Evolutionary conservation across 1,140 invertebrate genomes (phyloP).

Genomic region (Cydia fagiglandana): DNA sequence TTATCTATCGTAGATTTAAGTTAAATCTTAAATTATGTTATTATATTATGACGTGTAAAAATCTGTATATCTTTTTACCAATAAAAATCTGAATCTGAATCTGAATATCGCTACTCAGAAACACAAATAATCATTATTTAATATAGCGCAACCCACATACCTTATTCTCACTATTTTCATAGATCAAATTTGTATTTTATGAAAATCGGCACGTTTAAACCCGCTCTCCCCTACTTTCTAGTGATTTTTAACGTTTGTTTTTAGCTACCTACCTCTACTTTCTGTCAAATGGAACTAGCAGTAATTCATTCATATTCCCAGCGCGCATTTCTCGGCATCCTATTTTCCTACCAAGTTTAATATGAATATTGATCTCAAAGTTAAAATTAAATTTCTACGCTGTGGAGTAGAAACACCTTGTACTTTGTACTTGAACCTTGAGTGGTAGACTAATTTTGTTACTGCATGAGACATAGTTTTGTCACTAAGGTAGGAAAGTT

Average conservation of each 20-base stretch:
- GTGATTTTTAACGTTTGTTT: background rate
- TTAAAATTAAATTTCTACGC: constrained; percentile 31
- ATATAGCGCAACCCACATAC: too few species aligned
- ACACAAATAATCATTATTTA: too few species aligned
- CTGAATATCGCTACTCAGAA: too few species aligned
- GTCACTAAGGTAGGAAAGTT: background rate
- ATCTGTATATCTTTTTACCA: too few species aligned
- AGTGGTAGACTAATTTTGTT: constrained; percentile 16
- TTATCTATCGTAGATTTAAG: too few species aligned
- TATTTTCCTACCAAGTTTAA: constrained; percentile 18
- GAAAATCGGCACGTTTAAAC: too few species aligned
- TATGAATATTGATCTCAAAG: constrained; percentile 27
- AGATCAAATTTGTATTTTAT: too few species aligned
- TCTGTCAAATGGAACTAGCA: constrained; percentile 3
- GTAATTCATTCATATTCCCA: constrained; percentile 15
- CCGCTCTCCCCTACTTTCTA: too few species aligned
- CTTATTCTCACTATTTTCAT: too few species aligned
- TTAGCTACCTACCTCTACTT: background rate
- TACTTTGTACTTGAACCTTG: constrained; percentile 12
- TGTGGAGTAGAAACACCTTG: constrained; percentile 26
- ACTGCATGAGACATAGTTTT: background rate
- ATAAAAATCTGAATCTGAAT: too few species aligned
- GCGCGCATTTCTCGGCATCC: background rate
- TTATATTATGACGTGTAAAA: too few species aligned
- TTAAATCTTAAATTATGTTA: too few species aligned